Evolutionary conservation across 1,140 invertebrate species (phyloP).

Genomic region (Solenopsis fugax): DNA sequence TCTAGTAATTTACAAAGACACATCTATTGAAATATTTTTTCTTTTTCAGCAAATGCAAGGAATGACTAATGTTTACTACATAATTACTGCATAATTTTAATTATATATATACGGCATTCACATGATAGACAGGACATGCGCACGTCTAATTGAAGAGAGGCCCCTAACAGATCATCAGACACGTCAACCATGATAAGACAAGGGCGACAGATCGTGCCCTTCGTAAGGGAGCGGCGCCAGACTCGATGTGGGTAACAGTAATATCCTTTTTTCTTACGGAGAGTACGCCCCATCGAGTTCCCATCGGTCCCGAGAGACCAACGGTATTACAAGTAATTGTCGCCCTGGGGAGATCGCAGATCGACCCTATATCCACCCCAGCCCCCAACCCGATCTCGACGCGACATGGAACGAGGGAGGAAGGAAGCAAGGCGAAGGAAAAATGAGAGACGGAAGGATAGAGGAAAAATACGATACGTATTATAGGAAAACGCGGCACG

Average conservation of each 20-base stretch:
- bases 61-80: no score
- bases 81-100: neutral
- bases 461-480: slow-evolving; percentile 16
- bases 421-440: neutral
- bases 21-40: no score
- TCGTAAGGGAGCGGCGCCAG: slow-evolving; percentile 10
- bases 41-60: neutral
- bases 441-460: slow-evolving; percentile 1
- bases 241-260: slow-evolving; percentile 72
- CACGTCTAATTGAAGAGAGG: slow-evolving; percentile 32
- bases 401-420: slow-evolving; percentile 22
- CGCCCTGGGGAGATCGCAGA: slow-evolving; percentile 72
- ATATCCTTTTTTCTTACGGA: slow-evolving; percentile 75
- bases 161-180: slow-evolving; percentile 57
- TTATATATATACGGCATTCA: slow-evolving; percentile 24
- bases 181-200: slow-evolving; percentile 64
- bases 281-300: slow-evolving; percentile 81
- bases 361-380: slow-evolving; percentile 60
- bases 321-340: slow-evolving; percentile 84
- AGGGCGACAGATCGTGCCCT: slow-evolving; percentile 50
- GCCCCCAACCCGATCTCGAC: slow-evolving; percentile 13
- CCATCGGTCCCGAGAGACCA: slow-evolving; percentile 76
- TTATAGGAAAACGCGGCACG: neutral
- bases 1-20: no score
- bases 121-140: neutral